These are phyloP conservation scores for Chloromyia formosa DNA, from an alignment of 2,888 invertebrate species.

Conservation along the genomic window DNA sequence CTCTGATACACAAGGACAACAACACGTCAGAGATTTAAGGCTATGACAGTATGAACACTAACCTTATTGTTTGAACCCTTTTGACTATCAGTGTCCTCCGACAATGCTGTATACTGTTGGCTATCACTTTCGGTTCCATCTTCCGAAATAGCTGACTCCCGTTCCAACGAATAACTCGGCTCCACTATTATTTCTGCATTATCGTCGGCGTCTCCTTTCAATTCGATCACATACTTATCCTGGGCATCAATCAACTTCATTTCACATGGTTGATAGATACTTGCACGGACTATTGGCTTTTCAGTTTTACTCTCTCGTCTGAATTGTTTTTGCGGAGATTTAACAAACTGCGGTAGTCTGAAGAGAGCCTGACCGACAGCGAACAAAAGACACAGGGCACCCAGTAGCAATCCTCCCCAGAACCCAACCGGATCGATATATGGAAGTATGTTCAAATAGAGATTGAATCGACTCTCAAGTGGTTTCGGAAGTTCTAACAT, in stretches of 20 bases:
- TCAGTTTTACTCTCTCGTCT: conserved; percentile 51
- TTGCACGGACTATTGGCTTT: conserved; percentile 54
- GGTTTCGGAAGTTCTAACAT: conserved; percentile 73
- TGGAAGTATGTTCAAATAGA: conserved; percentile 79
- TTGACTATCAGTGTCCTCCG: conserved; percentile 18
- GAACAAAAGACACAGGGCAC: conserved; percentile 57
- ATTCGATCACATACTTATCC: conserved; percentile 52
- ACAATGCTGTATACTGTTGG: conserved; percentile 40
- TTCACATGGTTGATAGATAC: conserved; percentile 60
- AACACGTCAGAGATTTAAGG: no score
- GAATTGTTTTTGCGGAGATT: conserved; percentile 36
- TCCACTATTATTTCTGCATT: conserved; percentile 43
- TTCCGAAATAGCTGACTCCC: conserved; percentile 57
- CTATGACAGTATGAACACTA: conserved; percentile 33
- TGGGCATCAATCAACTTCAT: conserved; percentile 56
- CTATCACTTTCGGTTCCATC: conserved; percentile 53
- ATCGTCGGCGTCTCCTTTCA: conserved; percentile 48
- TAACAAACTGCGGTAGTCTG: conserved; percentile 57
- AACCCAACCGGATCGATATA: conserved; percentile 66
- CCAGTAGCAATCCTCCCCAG: conserved; percentile 58
- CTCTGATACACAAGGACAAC: no score
- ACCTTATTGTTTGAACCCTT: conserved; percentile 30
- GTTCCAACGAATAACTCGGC: conserved; percentile 55
- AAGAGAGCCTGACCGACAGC: conserved; percentile 60
- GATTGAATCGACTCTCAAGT: conserved; percentile 71